These are phyloP conservation scores for Dreissena polymorpha DNA, from an alignment of 1,140 invertebrate species.

Conservation along the genomic window DNA sequence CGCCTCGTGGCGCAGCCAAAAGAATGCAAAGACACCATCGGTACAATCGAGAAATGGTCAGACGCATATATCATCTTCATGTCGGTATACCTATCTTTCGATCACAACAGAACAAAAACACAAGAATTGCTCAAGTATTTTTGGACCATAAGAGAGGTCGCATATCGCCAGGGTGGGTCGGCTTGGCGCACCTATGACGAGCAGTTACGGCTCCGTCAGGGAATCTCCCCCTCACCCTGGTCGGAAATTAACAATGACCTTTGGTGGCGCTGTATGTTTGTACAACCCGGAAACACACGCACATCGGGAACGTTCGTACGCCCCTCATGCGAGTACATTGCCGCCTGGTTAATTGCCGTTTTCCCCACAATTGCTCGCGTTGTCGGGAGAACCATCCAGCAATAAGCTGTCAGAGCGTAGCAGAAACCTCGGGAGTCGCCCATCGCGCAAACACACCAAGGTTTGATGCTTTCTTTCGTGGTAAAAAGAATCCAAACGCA, in stretches of 20 bases:
- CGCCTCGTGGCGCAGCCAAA: not conserved
- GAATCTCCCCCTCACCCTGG: slow-evolving; percentile 3
- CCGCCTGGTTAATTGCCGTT: slow-evolving; percentile 6
- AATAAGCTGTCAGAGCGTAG: not conserved
- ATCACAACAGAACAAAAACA: slow-evolving; percentile 9
- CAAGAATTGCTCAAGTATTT: slow-evolving; percentile 34
- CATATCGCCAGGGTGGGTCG: slow-evolving; percentile 9
- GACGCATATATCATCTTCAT: slow-evolving; percentile 21
- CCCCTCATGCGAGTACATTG: not conserved
- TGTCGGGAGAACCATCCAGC: not conserved
- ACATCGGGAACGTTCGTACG: not conserved
- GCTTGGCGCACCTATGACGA: slow-evolving; percentile 20
- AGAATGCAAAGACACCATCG: slow-evolving; percentile 20
- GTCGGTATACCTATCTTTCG: not conserved
- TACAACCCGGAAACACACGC: not conserved
- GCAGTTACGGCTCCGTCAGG: slow-evolving; percentile 21
- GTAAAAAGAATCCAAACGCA: not conserved
- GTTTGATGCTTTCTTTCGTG: not conserved
- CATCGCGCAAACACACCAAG: no score
- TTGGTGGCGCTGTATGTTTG: slow-evolving; percentile 28
- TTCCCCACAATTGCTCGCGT: not conserved
- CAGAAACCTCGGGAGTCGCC: not conserved
- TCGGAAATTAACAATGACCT: slow-evolving; percentile 32
- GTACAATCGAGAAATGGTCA: slow-evolving; percentile 21
- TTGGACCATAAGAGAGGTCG: slow-evolving; percentile 18